Conservation (phyloP, 1,140 invertebrate genomes). For the Drosophila novamexicana region DNA sequence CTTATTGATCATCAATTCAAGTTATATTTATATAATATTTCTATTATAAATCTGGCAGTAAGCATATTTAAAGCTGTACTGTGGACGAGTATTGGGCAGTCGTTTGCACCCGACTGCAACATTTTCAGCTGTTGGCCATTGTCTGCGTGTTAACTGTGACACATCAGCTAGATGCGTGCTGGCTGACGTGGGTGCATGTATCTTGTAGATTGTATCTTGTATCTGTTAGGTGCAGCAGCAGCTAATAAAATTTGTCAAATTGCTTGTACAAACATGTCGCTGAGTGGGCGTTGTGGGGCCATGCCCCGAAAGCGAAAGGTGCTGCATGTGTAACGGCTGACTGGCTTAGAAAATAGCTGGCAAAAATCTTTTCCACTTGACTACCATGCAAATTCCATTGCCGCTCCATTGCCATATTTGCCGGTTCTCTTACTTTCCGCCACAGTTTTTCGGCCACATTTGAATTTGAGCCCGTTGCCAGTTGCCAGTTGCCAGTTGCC, state of each 20-base stretch:
- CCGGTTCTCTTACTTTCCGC: conserved; percentile 16
- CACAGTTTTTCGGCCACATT: conserved; percentile 33
- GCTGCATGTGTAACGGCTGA: conserved; percentile 72
- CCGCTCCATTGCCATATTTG: background rate
- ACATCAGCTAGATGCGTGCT: conserved; percentile 10
- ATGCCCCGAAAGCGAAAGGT: conserved; percentile 60
- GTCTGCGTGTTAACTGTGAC: conserved; percentile 24
- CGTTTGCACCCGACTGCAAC: too few relatives aligned
- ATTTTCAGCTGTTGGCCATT: conserved; percentile 10
- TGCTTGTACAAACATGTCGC: conserved; percentile 46
- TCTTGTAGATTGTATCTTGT: conserved; percentile 2
- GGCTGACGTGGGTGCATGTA: conserved; percentile 29
- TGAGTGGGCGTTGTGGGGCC: conserved; percentile 23
- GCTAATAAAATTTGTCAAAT: conserved; percentile 80
- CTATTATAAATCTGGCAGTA: too few relatives aligned
- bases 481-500: conserved; percentile 32
- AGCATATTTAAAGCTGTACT: too few relatives aligned
- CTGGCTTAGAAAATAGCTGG: conserved; percentile 41
- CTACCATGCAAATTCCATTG: conserved; percentile 68
- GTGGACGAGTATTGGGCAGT: too few relatives aligned
- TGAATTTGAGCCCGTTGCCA: conserved; percentile 20
- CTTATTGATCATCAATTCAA: too few relatives aligned
- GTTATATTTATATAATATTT: too few relatives aligned
- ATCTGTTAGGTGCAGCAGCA: conserved; percentile 51
- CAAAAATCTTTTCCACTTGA: conserved; percentile 53